These are phyloP conservation scores for Limenitis camilla DNA, from an alignment of 2,888 invertebrate genomes.

Conservation along the genomic window DNA sequence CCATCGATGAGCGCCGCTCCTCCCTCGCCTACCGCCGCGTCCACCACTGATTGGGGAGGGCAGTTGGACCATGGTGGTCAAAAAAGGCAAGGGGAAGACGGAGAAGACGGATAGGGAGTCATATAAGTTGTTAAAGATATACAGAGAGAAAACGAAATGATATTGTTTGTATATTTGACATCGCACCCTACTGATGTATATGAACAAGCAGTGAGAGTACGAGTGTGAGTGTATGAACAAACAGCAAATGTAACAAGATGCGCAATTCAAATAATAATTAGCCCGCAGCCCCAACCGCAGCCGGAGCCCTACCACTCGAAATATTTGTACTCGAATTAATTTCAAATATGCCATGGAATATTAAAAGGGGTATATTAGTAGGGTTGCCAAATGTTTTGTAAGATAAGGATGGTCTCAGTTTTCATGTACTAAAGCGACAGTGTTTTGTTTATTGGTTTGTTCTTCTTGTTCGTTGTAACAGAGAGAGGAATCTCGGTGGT, in stretches of 20 bases:
- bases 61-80: no score
- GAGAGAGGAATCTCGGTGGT: no score
- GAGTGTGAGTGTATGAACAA: slow-evolving; percentile 10
- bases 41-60: no score
- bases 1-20: no score
- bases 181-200: no score
- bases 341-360: slow-evolving; percentile 53
- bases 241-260: slow-evolving; percentile 29
- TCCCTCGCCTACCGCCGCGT: no score
- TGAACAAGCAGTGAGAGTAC: not conserved
- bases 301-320: slow-evolving; percentile 30
- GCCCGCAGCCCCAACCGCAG: slow-evolving; percentile 26
- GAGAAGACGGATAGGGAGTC: not conserved
- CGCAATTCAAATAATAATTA: slow-evolving; percentile 56
- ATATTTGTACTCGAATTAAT: slow-evolving; percentile 64
- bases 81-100: no score
- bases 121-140: no score
- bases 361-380: slow-evolving; percentile 50
- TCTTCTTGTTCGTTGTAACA: no score
- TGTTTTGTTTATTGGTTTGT: no score
- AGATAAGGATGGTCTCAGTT: not conserved
- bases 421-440: slow-evolving; percentile 29
- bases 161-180: no score
- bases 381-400: slow-evolving; percentile 33
- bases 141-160: no score